These are phyloP conservation scores for Selenia dentaria DNA, from an alignment of 2,888 invertebrate species.

Conservation along the genomic window DNA sequence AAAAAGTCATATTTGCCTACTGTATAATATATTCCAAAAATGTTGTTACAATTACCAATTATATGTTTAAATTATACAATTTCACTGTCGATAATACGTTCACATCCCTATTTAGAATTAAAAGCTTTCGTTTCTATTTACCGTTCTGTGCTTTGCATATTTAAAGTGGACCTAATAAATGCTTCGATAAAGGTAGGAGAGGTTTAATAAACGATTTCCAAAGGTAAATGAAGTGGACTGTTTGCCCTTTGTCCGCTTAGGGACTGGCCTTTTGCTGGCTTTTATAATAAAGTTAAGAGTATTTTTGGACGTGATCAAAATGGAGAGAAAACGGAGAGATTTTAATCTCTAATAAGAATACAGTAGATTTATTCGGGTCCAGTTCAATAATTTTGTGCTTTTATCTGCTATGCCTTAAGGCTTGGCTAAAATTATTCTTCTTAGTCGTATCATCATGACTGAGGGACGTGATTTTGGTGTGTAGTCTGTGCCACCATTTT, in stretches of 20 bases:
- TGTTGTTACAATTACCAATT: too few relatives aligned
- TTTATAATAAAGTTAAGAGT: constrained; percentile 15
- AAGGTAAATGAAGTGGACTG: constrained; percentile 20
- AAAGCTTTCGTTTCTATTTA: constrained; percentile 61
- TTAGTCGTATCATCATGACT: too few relatives aligned
- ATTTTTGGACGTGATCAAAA: constrained; percentile 16
- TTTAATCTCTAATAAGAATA: constrained; percentile 2
- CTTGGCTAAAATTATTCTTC: too few relatives aligned
- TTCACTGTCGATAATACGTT: neutral
- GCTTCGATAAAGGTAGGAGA: constrained; percentile 23
- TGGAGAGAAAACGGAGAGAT: constrained; percentile 1
- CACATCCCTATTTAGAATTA: constrained; percentile 46
- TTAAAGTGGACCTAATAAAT: constrained; percentile 28
- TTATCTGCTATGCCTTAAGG: too few relatives aligned
- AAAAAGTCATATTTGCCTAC: too few relatives aligned
- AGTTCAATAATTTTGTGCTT: too few relatives aligned
- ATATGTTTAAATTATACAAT: too few relatives aligned
- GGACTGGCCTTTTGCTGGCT: constrained; percentile 11
- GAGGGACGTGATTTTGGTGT: too few relatives aligned
- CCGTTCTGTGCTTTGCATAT: constrained; percentile 45
- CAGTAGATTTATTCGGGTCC: neutral
- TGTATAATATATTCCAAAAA: too few relatives aligned
- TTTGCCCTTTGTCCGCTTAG: constrained; percentile 16
- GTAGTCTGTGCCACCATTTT: too few relatives aligned
- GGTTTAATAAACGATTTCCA: constrained; percentile 22